A percentile compares a stretch with the other conserved stretches of the same genome.
These are phyloP conservation scores for Xanthia togata DNA, from an alignment of 2,888 invertebrate genomes.

Conservation along the genomic window DNA sequence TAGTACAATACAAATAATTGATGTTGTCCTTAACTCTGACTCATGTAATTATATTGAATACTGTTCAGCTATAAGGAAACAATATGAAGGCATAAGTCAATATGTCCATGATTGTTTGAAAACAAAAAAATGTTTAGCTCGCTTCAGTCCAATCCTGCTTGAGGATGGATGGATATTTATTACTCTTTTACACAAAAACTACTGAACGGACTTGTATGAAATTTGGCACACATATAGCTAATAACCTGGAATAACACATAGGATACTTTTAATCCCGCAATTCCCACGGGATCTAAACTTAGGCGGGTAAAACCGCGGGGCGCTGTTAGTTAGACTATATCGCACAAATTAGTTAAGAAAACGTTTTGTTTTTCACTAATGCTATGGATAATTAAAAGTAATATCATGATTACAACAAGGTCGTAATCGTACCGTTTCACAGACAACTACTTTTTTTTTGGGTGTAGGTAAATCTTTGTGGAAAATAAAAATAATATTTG, in stretches of 20 bases:
- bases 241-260: no score
- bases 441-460: slow-evolving; percentile 14
- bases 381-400: slow-evolving; percentile 63
- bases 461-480: slow-evolving; percentile 7
- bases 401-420: slow-evolving; percentile 55
- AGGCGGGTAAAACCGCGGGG: no score
- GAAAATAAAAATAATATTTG: slow-evolving; percentile 10
- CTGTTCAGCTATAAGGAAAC: slow-evolving; percentile 52
- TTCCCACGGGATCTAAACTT: no score
- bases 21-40: slow-evolving; percentile 71
- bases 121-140: slow-evolving; percentile 7
- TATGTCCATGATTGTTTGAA: slow-evolving; percentile 28
- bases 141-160: background rate
- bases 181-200: no score
- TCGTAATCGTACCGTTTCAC: slow-evolving; percentile 40
- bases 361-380: slow-evolving; percentile 48
- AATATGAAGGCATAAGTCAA: slow-evolving; percentile 39
- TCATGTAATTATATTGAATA: slow-evolving; percentile 59
- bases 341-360: slow-evolving; percentile 5
- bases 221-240: no score
- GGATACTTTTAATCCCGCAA: no score
- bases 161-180: no score
- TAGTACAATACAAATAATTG: slow-evolving; percentile 67
- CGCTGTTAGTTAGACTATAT: background rate
- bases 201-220: no score